A percentile compares a stretch with the other conserved stretches of the same genome.
Evolutionary conservation across 1,140 invertebrate species (phyloP).

Genomic region (Lordiphosa clarofinis): DNA sequence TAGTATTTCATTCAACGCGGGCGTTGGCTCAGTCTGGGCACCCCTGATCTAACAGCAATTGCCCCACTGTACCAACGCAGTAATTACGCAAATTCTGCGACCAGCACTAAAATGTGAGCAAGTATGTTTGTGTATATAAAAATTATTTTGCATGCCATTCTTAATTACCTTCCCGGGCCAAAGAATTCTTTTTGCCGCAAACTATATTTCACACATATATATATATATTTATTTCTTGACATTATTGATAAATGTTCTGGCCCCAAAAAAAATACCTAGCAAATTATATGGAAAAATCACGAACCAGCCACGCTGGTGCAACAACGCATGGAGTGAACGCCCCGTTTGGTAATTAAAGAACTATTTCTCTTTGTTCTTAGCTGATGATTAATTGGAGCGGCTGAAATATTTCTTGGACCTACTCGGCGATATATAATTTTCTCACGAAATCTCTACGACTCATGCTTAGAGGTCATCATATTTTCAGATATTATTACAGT

Average conservation of each 20-base stretch:
- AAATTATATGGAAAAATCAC: slow-evolving; percentile 69
- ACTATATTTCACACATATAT: slow-evolving; percentile 41
- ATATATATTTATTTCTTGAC: slow-evolving; percentile 51
- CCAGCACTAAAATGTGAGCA: slow-evolving; percentile 3
- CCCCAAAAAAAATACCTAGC: slow-evolving; percentile 20
- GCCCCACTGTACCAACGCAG: slow-evolving; percentile 7
- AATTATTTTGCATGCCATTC: slow-evolving; percentile 30
- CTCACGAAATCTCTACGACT: slow-evolving; percentile 50
- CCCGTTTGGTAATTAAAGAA: slow-evolving; percentile 53
- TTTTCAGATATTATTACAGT: slow-evolving; percentile 39
- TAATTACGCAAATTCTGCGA: slow-evolving; percentile 21
- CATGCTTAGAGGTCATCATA: slow-evolving; percentile 61
- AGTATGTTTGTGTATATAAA: slow-evolving; percentile 10
- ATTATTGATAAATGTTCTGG: slow-evolving; percentile 69
- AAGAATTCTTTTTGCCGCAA: slow-evolving; percentile 26
- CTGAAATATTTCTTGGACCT: slow-evolving; percentile 19
- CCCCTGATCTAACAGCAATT: no score
- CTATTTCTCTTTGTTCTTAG: slow-evolving; percentile 64
- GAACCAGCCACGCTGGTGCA: slow-evolving; percentile 38
- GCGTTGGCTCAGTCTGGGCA: no score
- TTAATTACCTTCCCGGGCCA: slow-evolving; percentile 22
- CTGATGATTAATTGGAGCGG: slow-evolving; percentile 70
- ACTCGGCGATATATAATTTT: slow-evolving; percentile 55
- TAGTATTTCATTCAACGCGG: no score
- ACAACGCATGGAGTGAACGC: slow-evolving; percentile 20